Conservation (phyloP, 2,113 vertebrate species). For the Entosphenus tridentatus region DNA sequence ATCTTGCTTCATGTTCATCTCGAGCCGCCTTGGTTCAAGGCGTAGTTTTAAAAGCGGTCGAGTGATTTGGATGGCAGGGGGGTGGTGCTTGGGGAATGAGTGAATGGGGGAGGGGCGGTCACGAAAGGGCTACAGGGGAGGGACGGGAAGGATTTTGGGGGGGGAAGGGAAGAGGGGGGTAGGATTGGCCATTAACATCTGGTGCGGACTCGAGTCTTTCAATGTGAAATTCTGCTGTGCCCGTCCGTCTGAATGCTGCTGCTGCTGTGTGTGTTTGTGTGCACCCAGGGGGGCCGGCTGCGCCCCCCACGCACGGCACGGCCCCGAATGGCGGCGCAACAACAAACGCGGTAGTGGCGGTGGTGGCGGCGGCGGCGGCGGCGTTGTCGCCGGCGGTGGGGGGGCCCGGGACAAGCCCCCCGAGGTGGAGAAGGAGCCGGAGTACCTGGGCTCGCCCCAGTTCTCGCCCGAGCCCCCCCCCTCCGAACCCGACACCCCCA, state of each 20-base stretch:
- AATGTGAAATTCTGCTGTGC: neutral
- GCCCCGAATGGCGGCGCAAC: too few relatives aligned
- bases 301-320: too few relatives aligned
- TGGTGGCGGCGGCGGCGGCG: too few relatives aligned
- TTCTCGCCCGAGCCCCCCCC: slow-evolving; percentile 1
- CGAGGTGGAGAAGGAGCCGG: neutral
- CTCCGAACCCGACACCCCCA: neutral
- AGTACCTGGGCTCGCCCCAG: neutral
- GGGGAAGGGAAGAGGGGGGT: neutral
- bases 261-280: neutral
- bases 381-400: neutral
- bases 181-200: neutral
- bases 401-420: neutral
- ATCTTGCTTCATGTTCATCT: too few relatives aligned
- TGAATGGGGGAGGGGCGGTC: neutral
- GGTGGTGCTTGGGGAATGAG: neutral
- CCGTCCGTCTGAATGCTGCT: neutral
- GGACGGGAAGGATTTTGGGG: neutral
- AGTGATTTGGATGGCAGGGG: neutral
- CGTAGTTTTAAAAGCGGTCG: neutral
- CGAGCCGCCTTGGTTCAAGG: too few relatives aligned
- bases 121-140: neutral
- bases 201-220: neutral
- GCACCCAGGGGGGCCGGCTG: neutral
- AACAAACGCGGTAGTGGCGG: too few relatives aligned